A percentile compares a stretch with the other conserved stretches of the same genome.
phyloP scores from a whole-genome alignment of 2,797 vertebrate species.

The Meriones psammophilus region DNA sequence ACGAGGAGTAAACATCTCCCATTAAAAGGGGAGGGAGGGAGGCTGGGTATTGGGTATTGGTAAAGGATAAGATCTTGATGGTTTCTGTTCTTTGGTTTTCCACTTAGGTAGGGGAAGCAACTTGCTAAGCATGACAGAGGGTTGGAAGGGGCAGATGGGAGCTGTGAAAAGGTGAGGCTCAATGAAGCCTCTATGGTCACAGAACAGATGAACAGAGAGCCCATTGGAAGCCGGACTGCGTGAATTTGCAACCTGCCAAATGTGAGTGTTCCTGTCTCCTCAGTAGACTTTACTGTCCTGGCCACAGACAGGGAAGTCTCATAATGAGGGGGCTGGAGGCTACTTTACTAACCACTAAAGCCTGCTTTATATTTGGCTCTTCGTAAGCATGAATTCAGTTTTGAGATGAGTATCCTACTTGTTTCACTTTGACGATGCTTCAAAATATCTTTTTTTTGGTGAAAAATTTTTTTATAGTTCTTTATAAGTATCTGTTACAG shows the following conservation, averaged over 20 bases:
- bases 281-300: neutral
- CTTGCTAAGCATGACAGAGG: neutral
- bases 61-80: neutral
- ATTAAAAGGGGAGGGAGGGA: neutral
- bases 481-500: neutral
- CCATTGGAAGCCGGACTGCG: neutral
- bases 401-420: slow-evolving; percentile 25
- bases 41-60: neutral
- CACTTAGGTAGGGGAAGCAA: neutral
- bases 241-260: neutral
- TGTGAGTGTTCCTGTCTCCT: slow-evolving; percentile 1
- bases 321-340: neutral
- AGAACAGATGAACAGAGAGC: neutral
- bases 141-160: neutral
- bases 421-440: neutral
- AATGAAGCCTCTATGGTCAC: neutral
- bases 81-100: neutral
- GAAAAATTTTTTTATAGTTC: no score
- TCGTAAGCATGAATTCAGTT: slow-evolving; percentile 1
- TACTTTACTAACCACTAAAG: neutral
- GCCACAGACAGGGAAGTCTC: neutral
- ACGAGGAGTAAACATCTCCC: neutral
- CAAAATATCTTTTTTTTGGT: neutral
- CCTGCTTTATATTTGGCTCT: neutral
- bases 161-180: neutral